Conservation (phyloP, 2,113 vertebrate genomes). For the Triplophysa tibetana region DNA sequence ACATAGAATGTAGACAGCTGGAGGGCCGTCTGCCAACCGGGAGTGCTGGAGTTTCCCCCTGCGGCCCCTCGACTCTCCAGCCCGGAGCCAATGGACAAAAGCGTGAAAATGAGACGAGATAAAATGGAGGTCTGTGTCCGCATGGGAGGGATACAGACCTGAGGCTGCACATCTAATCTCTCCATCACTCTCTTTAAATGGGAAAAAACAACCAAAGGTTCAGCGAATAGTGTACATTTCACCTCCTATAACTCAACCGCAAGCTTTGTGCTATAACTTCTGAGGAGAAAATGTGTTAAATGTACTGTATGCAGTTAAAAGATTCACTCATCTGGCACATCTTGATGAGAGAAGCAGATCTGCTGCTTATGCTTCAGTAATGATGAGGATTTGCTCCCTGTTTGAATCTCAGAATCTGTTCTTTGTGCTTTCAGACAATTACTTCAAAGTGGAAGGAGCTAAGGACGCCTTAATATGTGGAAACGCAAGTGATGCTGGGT, state of each 20-base stretch:
- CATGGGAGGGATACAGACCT: slow-evolving; percentile 28
- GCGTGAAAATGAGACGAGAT: slow-evolving; percentile 48
- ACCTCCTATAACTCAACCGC: too few relatives aligned
- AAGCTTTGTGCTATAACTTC: too few relatives aligned
- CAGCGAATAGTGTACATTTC: background rate
- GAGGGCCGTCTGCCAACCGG: slow-evolving; percentile 37
- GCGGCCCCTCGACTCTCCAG: slow-evolving; percentile 31
- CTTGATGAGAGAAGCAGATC: background rate
- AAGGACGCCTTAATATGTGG: slow-evolving; percentile 91
- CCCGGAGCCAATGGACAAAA: slow-evolving; percentile 42
- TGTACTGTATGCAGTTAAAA: background rate
- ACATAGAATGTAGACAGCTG: slow-evolving; percentile 55
- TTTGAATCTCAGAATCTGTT: background rate
- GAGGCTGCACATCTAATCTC: slow-evolving; percentile 39
- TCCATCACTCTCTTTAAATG: slow-evolving; percentile 21
- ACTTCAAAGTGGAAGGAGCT: slow-evolving; percentile 87
- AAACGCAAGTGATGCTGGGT: slow-evolving; percentile 92
- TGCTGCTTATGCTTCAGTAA: background rate
- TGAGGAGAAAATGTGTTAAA: too few relatives aligned
- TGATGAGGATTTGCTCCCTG: background rate
- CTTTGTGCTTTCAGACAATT: slow-evolving; percentile 81
- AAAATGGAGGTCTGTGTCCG: slow-evolving; percentile 33
- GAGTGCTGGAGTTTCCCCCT: slow-evolving; percentile 25
- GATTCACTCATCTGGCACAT: background rate
- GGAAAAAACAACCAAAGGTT: background rate